Evolutionary conservation across 2,797 vertebrate species (phyloP), one percentile per base, ranked within the genome.

Genomic region (Mormyrops attenuatus): DNA sequence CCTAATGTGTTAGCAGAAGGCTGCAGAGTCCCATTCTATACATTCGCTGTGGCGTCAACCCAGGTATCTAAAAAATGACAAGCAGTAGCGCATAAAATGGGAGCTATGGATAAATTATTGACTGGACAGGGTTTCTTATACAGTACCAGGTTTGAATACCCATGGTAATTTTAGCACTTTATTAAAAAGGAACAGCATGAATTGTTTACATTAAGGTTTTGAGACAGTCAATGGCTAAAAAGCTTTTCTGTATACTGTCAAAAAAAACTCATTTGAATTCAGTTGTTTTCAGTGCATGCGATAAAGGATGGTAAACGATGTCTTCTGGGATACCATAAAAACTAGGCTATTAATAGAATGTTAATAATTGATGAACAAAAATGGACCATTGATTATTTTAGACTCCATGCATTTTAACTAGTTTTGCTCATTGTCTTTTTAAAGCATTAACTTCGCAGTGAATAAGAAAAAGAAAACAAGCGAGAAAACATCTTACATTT

Each of bases 301-400:
- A 44, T 80, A 44, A 15, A 69, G 73, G 5, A 7, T 44, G 73
- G 73, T 34, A 30, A 69, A 34, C 30, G 0, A 34, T 5, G 34
- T 80, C 73, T 20, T 80, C 34, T 44, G 38, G 38, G 34, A 20
- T 6, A 44, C 73, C 13, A 20, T 80, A 44, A 44, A 80, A 44
- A 80, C 34, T 44, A n/a, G 73, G 34, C 38, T 44, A 44, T 80
- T 80, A 80, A 80, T 80, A 80, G 34, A 20, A 44, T 80, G 38
- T 80, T 80, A 80, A 38, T 80, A 17, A 80, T 80, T 44, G 44
- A 80, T 80, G 94, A 95, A 91, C 92, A 92, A 92, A 90, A 52
- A 88, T 20, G 87, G 34, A 90, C 73, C 17, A 90, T 87, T 44
- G 89, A 89, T 90, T 49, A 41, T 88, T 85, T 57, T 41, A 52